Evolutionary conservation across 2,113 vertebrate species (phyloP).

Genomic region (Colinus virginianus): DNA sequence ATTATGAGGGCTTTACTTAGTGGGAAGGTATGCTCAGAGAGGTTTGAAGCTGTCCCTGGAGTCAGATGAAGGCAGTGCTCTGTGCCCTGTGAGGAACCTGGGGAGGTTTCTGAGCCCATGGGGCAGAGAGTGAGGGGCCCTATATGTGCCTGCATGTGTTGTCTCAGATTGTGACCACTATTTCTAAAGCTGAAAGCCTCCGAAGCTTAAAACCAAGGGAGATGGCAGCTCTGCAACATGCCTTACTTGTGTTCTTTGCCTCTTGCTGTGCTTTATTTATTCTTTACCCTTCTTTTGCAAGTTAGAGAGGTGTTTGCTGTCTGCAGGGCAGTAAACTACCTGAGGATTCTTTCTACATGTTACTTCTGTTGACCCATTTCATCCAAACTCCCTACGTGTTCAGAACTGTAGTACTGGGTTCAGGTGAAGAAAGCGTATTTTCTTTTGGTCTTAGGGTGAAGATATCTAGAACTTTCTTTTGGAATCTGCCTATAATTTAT

Average conservation of each 20-base stretch:
- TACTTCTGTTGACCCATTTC: not conserved
- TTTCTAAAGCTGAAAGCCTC: conserved; percentile 38
- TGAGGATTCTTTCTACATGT: not conserved
- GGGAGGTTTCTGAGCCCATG: not conserved
- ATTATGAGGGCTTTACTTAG: not conserved
- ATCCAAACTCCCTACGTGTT: not conserved
- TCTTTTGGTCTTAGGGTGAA: not conserved
- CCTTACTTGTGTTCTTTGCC: not conserved
- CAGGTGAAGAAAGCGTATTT: not conserved
- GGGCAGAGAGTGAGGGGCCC: not conserved
- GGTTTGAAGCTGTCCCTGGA: not conserved
- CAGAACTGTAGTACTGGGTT: not conserved
- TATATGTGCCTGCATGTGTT: not conserved
- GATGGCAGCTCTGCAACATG: not conserved
- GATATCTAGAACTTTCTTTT: not conserved
- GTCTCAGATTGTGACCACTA: not conserved
- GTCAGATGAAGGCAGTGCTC: conserved; percentile 3
- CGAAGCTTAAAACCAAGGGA: conserved; percentile 8
- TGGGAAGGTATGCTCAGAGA: not conserved
- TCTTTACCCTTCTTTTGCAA: not conserved
- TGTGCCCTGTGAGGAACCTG: not conserved
- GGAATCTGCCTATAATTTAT: not conserved
- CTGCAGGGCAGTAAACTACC: not conserved
- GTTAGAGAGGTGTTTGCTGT: not conserved
- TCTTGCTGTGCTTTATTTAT: conserved; percentile 4